These are phyloP conservation scores for Pheucticus melanocephalus DNA, from an alignment of 2,113 vertebrate species.

Conservation along the genomic window DNA sequence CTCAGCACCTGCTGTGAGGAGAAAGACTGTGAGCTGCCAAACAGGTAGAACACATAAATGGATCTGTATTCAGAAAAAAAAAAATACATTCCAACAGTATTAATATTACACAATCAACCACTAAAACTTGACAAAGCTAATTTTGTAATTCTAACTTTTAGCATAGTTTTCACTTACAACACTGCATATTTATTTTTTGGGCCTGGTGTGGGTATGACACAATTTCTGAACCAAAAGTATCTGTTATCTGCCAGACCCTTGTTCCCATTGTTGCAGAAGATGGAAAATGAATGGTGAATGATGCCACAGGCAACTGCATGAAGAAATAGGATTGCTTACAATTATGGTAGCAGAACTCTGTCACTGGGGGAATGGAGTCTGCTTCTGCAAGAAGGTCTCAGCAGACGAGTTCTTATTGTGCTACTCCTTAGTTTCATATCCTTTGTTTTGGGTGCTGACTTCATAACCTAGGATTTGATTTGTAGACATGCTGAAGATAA, in stretches of 20 bases:
- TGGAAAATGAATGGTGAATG: not conserved
- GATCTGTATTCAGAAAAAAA: not conserved
- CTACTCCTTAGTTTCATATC: not conserved
- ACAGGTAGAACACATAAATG: not conserved
- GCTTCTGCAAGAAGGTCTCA: not conserved
- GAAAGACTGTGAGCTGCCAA: not conserved
- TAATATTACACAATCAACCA: not conserved
- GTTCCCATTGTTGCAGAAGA: not conserved
- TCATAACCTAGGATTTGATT: not conserved
- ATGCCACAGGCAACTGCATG: not conserved
- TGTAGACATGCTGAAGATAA: not conserved
- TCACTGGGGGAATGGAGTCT: not conserved
- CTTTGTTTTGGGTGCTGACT: not conserved
- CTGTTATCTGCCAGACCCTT: not conserved
- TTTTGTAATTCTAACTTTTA: conserved; percentile 1
- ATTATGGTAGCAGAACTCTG: not conserved
- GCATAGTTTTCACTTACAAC: not conserved
- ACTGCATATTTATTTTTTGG: not conserved
- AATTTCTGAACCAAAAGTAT: conserved; percentile 8
- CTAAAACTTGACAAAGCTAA: not conserved
- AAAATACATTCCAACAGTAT: not conserved
- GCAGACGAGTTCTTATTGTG: not conserved
- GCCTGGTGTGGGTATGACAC: not conserved
- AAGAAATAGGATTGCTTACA: not conserved
- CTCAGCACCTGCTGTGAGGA: not conserved